Evolutionary conservation across 2,797 vertebrate genomes (phyloP).

Genomic region (Poecilia gillii): DNA sequence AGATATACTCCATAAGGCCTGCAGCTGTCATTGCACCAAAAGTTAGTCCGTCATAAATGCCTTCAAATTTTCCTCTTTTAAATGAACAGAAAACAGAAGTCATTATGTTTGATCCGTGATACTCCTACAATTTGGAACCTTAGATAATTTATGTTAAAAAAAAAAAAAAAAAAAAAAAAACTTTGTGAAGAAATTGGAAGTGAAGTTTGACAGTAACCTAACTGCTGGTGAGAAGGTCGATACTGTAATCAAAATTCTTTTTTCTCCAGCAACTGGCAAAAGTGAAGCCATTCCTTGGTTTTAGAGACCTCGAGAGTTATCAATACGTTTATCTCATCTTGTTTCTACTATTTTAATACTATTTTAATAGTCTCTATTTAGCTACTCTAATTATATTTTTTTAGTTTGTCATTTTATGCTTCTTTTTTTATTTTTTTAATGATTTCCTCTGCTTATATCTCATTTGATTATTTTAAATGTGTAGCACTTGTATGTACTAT

Average conservation of each 20-base stretch:
- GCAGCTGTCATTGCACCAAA: neutral
- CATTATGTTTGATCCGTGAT: neutral
- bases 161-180: neutral
- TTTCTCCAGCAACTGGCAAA: neutral
- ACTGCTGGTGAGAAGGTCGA: neutral
- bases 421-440: neutral
- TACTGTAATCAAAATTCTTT: neutral
- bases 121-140: neutral
- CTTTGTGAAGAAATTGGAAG: neutral
- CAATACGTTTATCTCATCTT: neutral
- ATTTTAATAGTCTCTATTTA: neutral
- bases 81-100: neutral
- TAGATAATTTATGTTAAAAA: neutral
- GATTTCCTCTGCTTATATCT: neutral
- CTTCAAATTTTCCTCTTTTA: neutral
- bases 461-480: neutral
- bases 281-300: neutral
- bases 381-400: neutral
- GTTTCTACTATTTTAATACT: neutral
- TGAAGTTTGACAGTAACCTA: neutral
- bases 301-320: neutral
- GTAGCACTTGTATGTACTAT: neutral
- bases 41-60: neutral
- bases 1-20: neutral
- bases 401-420: neutral